Percentiles rank a stretch among this genome's conserved stretches.
Evolutionary conservation across 2,888 invertebrate genomes (phyloP).

Genomic region (Schizotus pectinicornis): DNA sequence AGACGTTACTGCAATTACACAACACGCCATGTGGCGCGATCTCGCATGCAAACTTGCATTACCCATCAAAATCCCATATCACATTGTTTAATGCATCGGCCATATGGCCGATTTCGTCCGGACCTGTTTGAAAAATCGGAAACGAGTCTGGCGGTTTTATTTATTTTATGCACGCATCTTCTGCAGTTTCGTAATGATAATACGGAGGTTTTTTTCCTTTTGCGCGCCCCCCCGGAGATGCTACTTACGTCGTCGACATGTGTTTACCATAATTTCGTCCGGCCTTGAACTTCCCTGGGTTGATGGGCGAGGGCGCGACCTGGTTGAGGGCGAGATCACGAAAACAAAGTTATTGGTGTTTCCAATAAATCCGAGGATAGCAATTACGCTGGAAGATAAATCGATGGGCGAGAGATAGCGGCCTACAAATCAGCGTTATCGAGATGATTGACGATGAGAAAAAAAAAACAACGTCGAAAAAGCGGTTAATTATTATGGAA

Average conservation of each 20-base stretch:
- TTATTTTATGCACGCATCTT: no score
- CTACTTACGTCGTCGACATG: no score
- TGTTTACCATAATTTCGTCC: no score
- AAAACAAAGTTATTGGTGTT: slow-evolving; percentile 15
- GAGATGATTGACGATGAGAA: slow-evolving; percentile 58
- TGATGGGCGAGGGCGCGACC: not conserved
- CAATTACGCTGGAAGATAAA: slow-evolving; percentile 19
- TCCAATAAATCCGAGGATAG: slow-evolving; percentile 14
- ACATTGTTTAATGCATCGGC: slow-evolving; percentile 17
- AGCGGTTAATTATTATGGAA: slow-evolving; percentile 35
- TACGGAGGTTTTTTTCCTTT: no score
- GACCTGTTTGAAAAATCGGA: slow-evolving; percentile 19
- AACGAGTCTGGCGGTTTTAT: slow-evolving; percentile 9
- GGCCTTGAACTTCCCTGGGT: no score
- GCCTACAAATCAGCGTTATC: slow-evolving; percentile 36
- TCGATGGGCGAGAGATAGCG: slow-evolving; percentile 18
- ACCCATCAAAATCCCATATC: slow-evolving; percentile 22
- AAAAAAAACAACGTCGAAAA: slow-evolving; percentile 51
- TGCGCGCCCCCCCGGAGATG: no score
- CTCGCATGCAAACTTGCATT: slow-evolving; percentile 12
- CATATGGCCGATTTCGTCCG: slow-evolving; percentile 24
- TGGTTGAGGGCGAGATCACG: not conserved
- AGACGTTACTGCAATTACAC: slow-evolving; percentile 5
- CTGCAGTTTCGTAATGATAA: no score
- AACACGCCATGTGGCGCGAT: slow-evolving; percentile 1